Evolutionary conservation across 2,113 vertebrate genomes (phyloP).

Genomic region (Ceuthmochares aereus): DNA sequence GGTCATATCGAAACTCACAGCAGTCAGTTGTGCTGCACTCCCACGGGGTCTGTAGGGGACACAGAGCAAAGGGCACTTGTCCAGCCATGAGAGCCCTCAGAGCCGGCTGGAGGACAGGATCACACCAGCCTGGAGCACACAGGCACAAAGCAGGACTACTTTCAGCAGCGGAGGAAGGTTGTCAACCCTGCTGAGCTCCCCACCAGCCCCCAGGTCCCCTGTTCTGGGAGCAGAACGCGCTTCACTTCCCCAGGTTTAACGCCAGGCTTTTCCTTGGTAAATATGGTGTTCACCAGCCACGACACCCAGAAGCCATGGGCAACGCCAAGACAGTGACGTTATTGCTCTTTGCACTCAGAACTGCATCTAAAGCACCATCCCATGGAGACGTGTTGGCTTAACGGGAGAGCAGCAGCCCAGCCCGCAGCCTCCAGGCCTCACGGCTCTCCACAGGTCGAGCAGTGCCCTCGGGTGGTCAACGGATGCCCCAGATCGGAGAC

Average conservation of each 20-base stretch:
- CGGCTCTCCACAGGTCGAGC: neutral
- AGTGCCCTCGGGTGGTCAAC: constrained; percentile 15
- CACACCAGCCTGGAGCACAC: neutral
- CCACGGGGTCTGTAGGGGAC: rapidly evolving
- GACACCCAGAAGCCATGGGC: neutral
- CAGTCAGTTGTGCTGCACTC: rapidly evolving
- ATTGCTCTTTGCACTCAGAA: neutral
- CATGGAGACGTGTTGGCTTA: rapidly evolving
- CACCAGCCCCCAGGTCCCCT: too few species aligned
- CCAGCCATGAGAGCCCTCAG: neutral
- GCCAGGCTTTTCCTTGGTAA: neutral
- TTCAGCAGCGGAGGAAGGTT: neutral
- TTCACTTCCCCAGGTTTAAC: rapidly evolving
- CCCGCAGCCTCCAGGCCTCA: neutral
- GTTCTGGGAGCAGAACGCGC: neutral
- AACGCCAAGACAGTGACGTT: neutral
- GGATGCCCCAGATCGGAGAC: rapidly evolving
- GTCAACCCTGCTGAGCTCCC: rapidly evolving
- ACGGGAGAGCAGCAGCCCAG: neutral
- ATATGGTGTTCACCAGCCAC: rapidly evolving
- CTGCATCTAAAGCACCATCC: neutral
- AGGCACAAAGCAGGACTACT: neutral
- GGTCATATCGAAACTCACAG: rapidly evolving
- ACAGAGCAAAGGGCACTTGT: neutral
- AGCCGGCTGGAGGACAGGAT: neutral